Percentiles rank a stretch among this genome's conserved stretches.
Conservation (phyloP, 2,888 invertebrate genomes). For the Erebia ligea region DNA sequence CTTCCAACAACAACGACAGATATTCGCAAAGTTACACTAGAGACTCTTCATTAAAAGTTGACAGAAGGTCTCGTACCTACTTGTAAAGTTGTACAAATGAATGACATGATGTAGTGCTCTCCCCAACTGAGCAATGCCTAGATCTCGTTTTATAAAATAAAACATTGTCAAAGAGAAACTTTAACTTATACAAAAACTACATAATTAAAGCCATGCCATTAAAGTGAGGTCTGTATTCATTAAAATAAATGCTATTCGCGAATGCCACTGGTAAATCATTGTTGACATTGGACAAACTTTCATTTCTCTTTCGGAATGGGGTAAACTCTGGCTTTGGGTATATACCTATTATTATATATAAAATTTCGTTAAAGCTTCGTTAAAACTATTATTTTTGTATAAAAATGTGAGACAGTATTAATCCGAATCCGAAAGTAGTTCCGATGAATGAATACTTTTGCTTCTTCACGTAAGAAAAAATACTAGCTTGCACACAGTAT, state of each 20-base stretch:
- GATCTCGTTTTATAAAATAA: slow-evolving; percentile 15
- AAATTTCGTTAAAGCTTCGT: background rate
- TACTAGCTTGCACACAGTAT: too few relatives aligned
- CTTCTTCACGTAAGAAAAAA: too few relatives aligned
- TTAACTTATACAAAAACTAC: slow-evolving; percentile 23
- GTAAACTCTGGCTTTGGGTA: slow-evolving; percentile 6
- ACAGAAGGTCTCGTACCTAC: slow-evolving; percentile 9
- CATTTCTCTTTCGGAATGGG: slow-evolving; percentile 17
- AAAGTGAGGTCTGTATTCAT: slow-evolving; percentile 20
- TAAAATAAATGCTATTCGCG: slow-evolving; percentile 25
- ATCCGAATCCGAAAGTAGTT: too few relatives aligned
- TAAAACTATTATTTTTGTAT: too few relatives aligned
- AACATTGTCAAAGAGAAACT: slow-evolving; percentile 21
- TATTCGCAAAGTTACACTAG: background rate
- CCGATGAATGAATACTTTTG: too few relatives aligned
- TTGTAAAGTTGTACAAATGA: slow-evolving; percentile 1
- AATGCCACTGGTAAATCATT: slow-evolving; percentile 20
- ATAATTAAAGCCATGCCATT: slow-evolving; percentile 24
- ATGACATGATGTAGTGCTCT: slow-evolving; percentile 17
- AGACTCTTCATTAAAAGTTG: slow-evolving; percentile 17
- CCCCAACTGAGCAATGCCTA: slow-evolving; percentile 16
- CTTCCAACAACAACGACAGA: too few relatives aligned
- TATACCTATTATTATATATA: too few relatives aligned
- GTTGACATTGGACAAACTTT: slow-evolving; percentile 21
- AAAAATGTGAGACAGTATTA: too few relatives aligned